Base-by-base conservation (phyloP, 2,113 vertebrate genomes). In the Pygoscelis adeliae region DNA sequence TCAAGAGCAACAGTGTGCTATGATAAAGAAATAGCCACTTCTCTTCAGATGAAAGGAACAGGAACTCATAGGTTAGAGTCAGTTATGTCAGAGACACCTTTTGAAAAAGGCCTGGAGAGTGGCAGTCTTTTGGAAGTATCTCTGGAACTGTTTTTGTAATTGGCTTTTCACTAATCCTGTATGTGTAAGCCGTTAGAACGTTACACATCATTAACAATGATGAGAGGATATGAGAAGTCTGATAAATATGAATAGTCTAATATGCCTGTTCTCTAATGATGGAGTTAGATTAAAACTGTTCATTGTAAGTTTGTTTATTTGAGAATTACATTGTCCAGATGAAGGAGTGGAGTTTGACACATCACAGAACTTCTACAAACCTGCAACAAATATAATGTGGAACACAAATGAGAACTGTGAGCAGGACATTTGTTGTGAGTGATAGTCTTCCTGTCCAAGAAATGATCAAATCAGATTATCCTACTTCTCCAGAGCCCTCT, bases 391-490 rank as follows among this genome's bases (percentile, higher is more conserved):
- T 72, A 22, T 44, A 87, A 77, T 74, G 36, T 47, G 27, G n/a
- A 91, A 36, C 34, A 83, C 27, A 82, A 92, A 92, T 71, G 11
- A 59, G 77, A 84, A 82, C 23, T 74, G 19, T 62, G 30, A 87
- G 42, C 47, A 86, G 34, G 29, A 83, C 27, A 81, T 91, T 73
- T 87, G 55, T 81, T 49, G 6, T 91, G 71, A 96, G 10, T 94
- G 6, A 93, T 93, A 25, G 36, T 79, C 61, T 92, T 97, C 69
- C 87, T 90, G 65, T 65, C 44, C 66, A 87, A 78, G 55, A 95
- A 87, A 95, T 67, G 4, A 59, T 81, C 38, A 87, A 96, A 97
- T 97, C 34, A 78, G 22, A 97, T 97, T 97, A 96, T 80, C 15
- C 11, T 44, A 15, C 47, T 89, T 95, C 79, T 95, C 81, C 93